These are phyloP conservation scores for Morpho helenor DNA, from an alignment of 2,888 invertebrate genomes.

Conservation along the genomic window DNA sequence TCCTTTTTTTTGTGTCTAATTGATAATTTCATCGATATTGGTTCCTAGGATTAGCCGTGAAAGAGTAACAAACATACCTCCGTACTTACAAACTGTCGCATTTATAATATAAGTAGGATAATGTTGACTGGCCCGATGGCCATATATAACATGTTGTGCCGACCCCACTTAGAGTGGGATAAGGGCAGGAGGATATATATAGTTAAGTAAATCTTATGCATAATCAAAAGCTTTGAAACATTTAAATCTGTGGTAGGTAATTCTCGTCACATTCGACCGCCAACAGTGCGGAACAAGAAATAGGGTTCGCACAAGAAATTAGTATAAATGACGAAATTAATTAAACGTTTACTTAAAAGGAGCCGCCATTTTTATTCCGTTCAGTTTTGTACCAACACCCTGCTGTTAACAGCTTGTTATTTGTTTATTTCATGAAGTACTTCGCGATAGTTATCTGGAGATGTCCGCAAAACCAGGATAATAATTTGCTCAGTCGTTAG, in stretches of 20 bases:
- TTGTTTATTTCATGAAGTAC: conserved; percentile 28
- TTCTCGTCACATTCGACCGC: conserved; percentile 29
- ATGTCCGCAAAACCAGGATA: conserved; percentile 17
- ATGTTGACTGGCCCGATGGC: too few species aligned
- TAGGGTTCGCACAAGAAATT: conserved; percentile 33
- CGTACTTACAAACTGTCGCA: too few species aligned
- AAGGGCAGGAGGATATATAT: too few species aligned
- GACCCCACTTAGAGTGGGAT: too few species aligned
- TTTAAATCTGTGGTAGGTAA: not conserved
- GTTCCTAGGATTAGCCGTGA: too few species aligned
- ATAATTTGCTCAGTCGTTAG: too few species aligned
- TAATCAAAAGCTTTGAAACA: not conserved
- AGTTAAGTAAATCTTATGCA: too few species aligned
- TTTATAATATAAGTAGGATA: too few species aligned
- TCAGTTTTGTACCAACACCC: conserved; percentile 20
- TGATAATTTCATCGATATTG: too few species aligned
- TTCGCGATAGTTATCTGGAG: conserved; percentile 23
- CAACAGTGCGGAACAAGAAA: conserved; percentile 29
- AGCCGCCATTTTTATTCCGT: conserved; percentile 16
- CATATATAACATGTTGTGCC: too few species aligned
- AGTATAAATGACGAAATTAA: conserved; percentile 36
- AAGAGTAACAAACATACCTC: too few species aligned
- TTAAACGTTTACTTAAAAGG: conserved; percentile 29
- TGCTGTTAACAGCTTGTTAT: conserved; percentile 25
- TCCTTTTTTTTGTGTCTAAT: too few species aligned